Base-by-base conservation (phyloP, 2,888 invertebrate genomes). In the Caenorhabditis zanzibari region DNA sequence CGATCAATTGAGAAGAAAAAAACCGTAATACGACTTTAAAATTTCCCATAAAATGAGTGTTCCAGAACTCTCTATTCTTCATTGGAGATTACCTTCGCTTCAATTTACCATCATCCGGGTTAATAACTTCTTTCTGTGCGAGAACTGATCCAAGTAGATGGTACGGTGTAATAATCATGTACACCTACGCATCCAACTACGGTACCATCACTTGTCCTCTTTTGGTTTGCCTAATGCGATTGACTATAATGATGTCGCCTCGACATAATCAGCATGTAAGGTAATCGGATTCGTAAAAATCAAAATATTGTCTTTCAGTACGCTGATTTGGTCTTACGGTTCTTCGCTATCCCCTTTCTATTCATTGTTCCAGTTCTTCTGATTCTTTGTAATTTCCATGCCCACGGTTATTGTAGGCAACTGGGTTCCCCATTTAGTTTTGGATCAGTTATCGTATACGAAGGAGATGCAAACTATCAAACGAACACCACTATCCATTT, bases 31-130 rank as follows among this genome's bases (percentile, higher is more conserved):
- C n/a, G n/a, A 52, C 1, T 9, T 49, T 19, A 19, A 49, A 7
- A 32, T 2, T 54, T 54, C 54, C 6, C 22, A 24, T 54, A 1
- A 54, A 26, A 22, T 24, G 4, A 2, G 54, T 32, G 1, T 61
- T 79, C 19, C 66, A 80, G 80, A 80, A 72, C 52, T 47, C 58
- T n/a, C 28, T 64, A 4, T 80, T 69, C 44, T 80, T 80, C 26
- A 16, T 80, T 10, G 72, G 66, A 14, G 80, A 80, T 47, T 80
- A 80, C 32, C 7, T 66, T 7, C 64, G 54, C 19, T 54, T 80
- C 47, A 72, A 66, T 10, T 52, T 80, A 2, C 80, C 80, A 4
- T 64, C 69, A 2, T 66, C 73, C 7, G 64, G 80, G 0, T 16
- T 59, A 3, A 28, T 73, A n/a, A 80, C 80, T 6, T 66, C 80